These are phyloP conservation scores for Samia ricini DNA, from an alignment of 1,140 invertebrate species.

Conservation along the genomic window DNA sequence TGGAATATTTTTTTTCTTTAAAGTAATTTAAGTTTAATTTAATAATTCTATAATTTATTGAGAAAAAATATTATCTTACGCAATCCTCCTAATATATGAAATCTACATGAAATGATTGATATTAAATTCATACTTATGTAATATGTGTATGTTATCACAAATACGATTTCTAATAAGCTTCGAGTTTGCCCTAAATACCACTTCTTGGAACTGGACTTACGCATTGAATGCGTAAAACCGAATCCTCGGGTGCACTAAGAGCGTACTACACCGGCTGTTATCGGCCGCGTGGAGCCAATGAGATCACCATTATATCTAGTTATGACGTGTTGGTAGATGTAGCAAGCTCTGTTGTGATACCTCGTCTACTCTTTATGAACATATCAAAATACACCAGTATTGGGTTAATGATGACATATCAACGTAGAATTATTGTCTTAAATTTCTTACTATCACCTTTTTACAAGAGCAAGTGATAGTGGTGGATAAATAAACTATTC, in stretches of 20 bases:
- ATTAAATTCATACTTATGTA: background rate
- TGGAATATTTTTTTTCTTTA: no score
- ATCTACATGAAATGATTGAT: background rate
- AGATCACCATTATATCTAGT: constrained; percentile 70
- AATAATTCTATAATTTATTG: no score
- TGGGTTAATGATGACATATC: background rate
- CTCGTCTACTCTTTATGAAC: background rate
- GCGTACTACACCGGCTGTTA: constrained; percentile 26
- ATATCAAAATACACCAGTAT: constrained; percentile 1
- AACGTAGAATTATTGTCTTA: no score
- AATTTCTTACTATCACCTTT: no score
- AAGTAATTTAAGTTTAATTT: no score
- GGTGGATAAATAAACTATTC: no score
- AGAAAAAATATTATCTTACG: no score
- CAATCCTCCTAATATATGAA: background rate
- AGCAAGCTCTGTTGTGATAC: background rate
- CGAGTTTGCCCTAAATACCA: background rate
- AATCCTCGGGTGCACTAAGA: constrained; percentile 17
- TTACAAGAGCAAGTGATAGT: no score
- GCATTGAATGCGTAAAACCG: constrained; percentile 6
- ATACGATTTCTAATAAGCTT: background rate
- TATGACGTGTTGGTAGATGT: constrained; percentile 44
- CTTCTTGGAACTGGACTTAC: background rate
- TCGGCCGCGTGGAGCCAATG: constrained; percentile 37
- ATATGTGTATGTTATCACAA: background rate